A percentile compares a stretch with the other conserved stretches of the same genome.
Evolutionary conservation across 2,797 vertebrate genomes (phyloP).

Genomic region (Sebastes taczanowskii): DNA sequence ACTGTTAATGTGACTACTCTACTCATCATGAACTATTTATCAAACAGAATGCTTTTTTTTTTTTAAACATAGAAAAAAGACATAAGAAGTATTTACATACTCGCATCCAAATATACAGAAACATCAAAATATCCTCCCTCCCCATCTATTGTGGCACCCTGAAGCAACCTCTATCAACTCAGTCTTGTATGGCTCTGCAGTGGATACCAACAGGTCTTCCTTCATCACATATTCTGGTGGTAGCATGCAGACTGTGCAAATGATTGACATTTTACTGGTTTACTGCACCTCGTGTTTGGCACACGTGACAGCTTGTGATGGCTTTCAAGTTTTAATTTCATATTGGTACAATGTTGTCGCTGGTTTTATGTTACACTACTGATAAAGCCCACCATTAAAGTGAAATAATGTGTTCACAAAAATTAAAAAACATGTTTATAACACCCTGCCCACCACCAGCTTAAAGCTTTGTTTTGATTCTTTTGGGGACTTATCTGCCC

Average conservation of each 20-base stretch:
- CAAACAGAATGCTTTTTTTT: neutral
- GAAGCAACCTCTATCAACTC: neutral
- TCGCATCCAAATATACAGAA: neutral
- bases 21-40: neutral
- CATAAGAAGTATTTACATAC: slow-evolving; percentile 30
- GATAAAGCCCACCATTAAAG: neutral
- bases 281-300: neutral
- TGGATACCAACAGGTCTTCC: neutral
- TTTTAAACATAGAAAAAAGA: slow-evolving; percentile 24
- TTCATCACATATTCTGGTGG: neutral
- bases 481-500: no score
- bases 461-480: neutral
- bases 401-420: neutral
- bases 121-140: neutral
- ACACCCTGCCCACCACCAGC: neutral
- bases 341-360: neutral
- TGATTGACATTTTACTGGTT: neutral
- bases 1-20: neutral
- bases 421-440: neutral
- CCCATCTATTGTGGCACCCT: neutral
- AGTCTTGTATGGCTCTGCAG: neutral
- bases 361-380: neutral
- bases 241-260: neutral
- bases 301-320: neutral
- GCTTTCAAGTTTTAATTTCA: neutral